Evolutionary conservation across 2,797 vertebrate genomes (phyloP).

Genomic region (Psittacula derbiana): DNA sequence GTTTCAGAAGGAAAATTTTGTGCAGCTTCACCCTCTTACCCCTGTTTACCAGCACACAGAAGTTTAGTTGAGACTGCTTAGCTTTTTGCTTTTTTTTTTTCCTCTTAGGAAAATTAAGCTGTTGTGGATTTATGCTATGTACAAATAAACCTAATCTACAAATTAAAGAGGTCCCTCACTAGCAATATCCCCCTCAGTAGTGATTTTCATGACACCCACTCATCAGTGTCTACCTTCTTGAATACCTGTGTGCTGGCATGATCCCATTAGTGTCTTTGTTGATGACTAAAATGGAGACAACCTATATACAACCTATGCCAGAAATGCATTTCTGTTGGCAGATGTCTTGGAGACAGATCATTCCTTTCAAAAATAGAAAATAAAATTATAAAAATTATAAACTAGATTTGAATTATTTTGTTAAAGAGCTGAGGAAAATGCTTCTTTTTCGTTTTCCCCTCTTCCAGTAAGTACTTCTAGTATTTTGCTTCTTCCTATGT

Average conservation of each 20-base stretch:
- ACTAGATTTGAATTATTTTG: neutral
- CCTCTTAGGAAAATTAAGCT: neutral
- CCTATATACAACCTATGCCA: neutral
- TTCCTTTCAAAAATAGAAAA: neutral
- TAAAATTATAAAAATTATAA: neutral
- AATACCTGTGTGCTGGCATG: neutral
- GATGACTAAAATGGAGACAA: neutral
- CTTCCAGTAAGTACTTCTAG: neutral
- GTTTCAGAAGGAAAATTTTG: conserved; percentile 3
- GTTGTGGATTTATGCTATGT: neutral
- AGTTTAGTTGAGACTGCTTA: neutral
- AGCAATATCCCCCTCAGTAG: neutral
- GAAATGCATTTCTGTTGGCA: neutral
- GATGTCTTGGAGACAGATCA: neutral
- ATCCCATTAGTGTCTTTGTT: neutral
- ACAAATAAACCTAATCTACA: neutral
- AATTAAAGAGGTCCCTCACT: neutral
- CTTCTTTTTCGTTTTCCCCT: neutral
- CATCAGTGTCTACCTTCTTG: neutral
- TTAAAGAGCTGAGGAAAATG: neutral
- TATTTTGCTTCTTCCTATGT: accelerated
- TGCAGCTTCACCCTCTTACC: neutral
- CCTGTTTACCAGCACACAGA: neutral
- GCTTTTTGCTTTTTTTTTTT: neutral
- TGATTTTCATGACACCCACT: neutral